Evolutionary conservation across 2,797 vertebrate species (phyloP).

Genomic region (Nyctibius grandis): DNA sequence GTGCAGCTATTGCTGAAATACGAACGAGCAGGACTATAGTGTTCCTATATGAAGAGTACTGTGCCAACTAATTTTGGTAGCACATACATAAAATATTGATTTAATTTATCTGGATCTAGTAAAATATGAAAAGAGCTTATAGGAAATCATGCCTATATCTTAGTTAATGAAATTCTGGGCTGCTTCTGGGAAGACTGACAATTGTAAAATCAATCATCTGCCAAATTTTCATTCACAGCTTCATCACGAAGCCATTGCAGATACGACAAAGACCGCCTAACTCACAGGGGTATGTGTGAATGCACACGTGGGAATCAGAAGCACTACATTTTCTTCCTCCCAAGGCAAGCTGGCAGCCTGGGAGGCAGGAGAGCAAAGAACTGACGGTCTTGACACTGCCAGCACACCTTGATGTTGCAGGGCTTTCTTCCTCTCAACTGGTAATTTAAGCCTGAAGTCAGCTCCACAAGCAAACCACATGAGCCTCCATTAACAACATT

Average conservation of each 20-base stretch:
- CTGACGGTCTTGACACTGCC: neutral
- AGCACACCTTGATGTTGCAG: neutral
- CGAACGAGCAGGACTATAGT: neutral
- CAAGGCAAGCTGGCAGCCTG: neutral
- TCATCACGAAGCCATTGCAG: neutral
- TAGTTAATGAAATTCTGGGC: conserved; percentile 19
- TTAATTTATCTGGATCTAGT: neutral
- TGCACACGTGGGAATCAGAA: neutral
- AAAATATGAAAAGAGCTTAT: neutral
- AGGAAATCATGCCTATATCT: neutral
- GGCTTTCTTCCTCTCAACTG: neutral
- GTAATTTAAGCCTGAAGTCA: neutral
- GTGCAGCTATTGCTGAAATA: neutral
- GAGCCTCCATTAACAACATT: rapidly evolving
- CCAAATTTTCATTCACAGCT: conserved; percentile 31
- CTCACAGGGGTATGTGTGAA: neutral
- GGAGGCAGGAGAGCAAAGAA: neutral
- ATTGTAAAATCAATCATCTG: conserved; percentile 4
- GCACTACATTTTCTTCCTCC: neutral
- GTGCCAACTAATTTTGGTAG: neutral
- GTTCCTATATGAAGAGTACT: neutral
- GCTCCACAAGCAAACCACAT: neutral
- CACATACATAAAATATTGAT: neutral
- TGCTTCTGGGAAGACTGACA: conserved; percentile 33
- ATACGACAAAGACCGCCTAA: neutral